Evolutionary conservation across 2,797 vertebrate species (phyloP), one percentile per base, ranked within the genome.

Genomic region (Cheirogaleus major): DNA sequence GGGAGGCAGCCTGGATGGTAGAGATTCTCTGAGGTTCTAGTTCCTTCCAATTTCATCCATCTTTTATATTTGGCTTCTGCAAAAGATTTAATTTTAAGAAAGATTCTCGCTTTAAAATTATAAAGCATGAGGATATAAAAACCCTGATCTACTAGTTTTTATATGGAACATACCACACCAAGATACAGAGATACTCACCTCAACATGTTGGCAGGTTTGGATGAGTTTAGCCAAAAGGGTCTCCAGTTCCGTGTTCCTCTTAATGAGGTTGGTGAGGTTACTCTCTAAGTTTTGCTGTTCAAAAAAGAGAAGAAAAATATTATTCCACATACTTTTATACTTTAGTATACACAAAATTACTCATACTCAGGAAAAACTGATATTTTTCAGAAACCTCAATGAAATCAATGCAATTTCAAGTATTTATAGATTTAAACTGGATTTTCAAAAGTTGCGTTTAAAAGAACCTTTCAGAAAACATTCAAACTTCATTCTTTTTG

Each of bases 211-310:
- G 98, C 99, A 99, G 84, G 99, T 99, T 98, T 99, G 99, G 98
- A 99, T 99, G 97, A 99, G 99, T 98, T 99, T 99, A 38, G 99
- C 99, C 99, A 99, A 99, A 97, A 99, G 99, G 94, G 99, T 99
- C 99, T 99, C 99, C 99, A 99, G 99, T 98, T 99, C 99, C 45
- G 99, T 99, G 98, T 99, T 99, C 98, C 99, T 99, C 99, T 99
- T 99, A 98, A 99, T 99, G 98, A 99, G 99, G 98, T 98, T 99
- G 98, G 99, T 99, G 98, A 99, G 99, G 98, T 99, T 99, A 92
- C 99, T 99, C 97, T 99, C 99, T 98, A 99, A 98, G 95, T 99
- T 99, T 99, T 99, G 99, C 99, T 99, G 99, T 98, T 98, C 96
- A 97, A 96, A 96, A 97, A 52, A 98, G 14, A 98, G 86, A 97